phyloP scores from a whole-genome alignment of 1,140 invertebrate genomes.

The Bombus fervidus region DNA sequence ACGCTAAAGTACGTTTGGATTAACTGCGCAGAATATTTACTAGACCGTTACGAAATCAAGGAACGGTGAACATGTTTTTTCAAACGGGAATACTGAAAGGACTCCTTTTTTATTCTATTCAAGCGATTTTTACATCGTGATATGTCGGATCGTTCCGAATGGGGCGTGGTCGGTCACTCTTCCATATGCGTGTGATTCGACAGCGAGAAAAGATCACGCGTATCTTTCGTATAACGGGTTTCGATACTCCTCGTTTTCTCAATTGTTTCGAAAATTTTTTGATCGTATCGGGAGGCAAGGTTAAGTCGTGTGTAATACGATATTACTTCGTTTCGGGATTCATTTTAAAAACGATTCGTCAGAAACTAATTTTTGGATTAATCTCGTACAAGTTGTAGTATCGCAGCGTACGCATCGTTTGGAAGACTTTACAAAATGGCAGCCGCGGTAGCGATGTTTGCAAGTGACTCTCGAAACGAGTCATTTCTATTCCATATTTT shows the following conservation, averaged over 20 bases:
- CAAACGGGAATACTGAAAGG: neutral
- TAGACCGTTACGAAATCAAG: constrained; percentile 26
- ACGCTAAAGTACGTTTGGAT: constrained; percentile 41
- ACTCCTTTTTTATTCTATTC: neutral
- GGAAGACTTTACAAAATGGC: constrained; percentile 63
- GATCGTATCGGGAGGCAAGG: neutral
- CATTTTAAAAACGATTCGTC: constrained; percentile 12
- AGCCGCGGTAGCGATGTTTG: constrained; percentile 12
- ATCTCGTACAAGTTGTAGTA: constrained; percentile 4
- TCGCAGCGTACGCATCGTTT: constrained; percentile 44
- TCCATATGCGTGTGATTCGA: constrained; percentile 52
- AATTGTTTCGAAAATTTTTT: neutral
- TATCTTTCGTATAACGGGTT: constrained; percentile 22
- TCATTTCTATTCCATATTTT: constrained; percentile 17
- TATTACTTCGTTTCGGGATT: neutral
- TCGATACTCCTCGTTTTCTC: constrained; percentile 3
- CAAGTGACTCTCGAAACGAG: neutral
- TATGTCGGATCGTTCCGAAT: constrained; percentile 22
- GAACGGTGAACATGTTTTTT: constrained; percentile 34
- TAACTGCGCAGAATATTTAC: constrained; percentile 36
- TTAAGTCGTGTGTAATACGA: constrained; percentile 22
- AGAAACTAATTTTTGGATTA: constrained; percentile 15
- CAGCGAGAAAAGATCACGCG: constrained; percentile 22
- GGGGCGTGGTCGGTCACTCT: constrained; percentile 49
- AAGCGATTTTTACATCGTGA: constrained; percentile 15